phyloP scores from a whole-genome alignment of 2,113 vertebrate species.

The Trogon melanurus region DNA sequence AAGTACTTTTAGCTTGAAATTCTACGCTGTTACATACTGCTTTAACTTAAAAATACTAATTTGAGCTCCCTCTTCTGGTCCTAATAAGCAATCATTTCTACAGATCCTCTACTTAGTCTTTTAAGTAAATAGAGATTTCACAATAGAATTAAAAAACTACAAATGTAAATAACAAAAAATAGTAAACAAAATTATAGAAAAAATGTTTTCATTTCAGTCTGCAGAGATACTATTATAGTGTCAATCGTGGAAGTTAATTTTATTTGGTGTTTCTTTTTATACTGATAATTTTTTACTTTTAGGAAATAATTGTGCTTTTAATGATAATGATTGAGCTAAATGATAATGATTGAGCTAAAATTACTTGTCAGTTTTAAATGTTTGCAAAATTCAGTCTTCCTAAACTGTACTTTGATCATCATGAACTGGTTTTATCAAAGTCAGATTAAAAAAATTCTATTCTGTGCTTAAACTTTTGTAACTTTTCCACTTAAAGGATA shows the following conservation, averaged over 20 bases:
- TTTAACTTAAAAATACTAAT: background rate
- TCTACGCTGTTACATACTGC: background rate
- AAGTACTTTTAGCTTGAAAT: background rate
- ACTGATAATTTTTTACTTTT: background rate
- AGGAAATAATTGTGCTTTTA: background rate
- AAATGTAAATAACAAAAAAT: background rate
- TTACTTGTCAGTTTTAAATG: background rate
- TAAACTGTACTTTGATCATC: background rate
- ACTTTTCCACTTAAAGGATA: background rate
- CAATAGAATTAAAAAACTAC: background rate
- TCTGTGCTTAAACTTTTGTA: background rate
- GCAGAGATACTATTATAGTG: background rate
- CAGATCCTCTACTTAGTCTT: background rate
- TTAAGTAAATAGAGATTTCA: background rate
- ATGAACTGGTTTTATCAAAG: background rate
- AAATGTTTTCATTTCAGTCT: background rate
- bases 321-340: too few relatives aligned
- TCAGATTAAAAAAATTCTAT: background rate
- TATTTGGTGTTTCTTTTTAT: background rate
- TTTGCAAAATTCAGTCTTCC: background rate
- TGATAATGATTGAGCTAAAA: background rate
- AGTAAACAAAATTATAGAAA: background rate
- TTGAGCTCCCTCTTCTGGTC: constrained; percentile 51
- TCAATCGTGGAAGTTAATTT: background rate
- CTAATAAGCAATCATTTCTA: background rate